Conservation (phyloP, 2,797 vertebrate species). For the Sarcophilus harrisii region DNA sequence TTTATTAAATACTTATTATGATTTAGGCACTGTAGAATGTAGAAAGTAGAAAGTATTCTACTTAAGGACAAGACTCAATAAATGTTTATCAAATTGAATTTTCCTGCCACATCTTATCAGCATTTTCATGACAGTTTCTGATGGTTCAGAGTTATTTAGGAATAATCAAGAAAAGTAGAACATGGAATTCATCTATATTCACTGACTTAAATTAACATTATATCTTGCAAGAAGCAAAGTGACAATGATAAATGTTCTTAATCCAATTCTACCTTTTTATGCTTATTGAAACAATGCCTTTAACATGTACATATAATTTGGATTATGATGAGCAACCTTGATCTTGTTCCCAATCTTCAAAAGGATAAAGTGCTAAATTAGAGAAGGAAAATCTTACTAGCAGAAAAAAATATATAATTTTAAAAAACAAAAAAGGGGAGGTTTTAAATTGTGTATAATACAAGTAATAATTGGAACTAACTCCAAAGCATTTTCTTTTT, state of each 20-base stretch:
- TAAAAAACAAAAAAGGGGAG: neutral
- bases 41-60: no score
- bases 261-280: neutral
- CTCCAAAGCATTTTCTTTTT: neutral
- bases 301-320: neutral
- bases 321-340: neutral
- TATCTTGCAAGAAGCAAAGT: neutral
- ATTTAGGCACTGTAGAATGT: neutral
- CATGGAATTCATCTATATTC: neutral
- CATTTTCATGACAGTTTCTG: neutral
- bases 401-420: neutral
- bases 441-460: neutral
- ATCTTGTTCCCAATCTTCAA: neutral
- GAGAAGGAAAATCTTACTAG: neutral
- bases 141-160: conserved; percentile 3
- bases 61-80: neutral
- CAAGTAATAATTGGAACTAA: neutral
- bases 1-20: neutral
- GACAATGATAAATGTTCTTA: neutral
- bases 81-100: neutral
- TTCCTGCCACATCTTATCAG: neutral
- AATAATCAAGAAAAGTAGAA: neutral
- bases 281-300: neutral
- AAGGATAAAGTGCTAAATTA: neutral
- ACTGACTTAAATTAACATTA: neutral